Evolutionary conservation across 2,797 vertebrate genomes (phyloP).

Genomic region (Mormyrops boulengeri): DNA sequence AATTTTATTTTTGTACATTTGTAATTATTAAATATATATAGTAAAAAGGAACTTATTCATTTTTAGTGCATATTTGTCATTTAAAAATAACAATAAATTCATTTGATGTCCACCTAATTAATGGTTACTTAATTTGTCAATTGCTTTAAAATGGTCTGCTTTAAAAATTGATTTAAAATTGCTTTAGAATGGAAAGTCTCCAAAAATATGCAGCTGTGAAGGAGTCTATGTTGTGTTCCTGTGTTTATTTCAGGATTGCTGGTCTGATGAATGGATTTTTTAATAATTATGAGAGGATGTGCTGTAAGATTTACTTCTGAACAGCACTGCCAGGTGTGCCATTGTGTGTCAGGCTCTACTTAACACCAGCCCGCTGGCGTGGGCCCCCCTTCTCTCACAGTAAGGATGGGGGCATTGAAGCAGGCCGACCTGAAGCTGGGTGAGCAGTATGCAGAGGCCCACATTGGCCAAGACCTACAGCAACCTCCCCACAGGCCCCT

Average conservation of each 20-base stretch:
- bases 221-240: neutral
- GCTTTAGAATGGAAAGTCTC: neutral
- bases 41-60: neutral
- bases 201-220: neutral
- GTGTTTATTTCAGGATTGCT: neutral
- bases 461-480: neutral
- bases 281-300: constrained; percentile 51
- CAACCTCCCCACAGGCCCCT: neutral
- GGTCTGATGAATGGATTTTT: neutral
- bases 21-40: neutral
- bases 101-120: neutral
- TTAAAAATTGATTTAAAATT: neutral
- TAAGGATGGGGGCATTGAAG: neutral
- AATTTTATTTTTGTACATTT: neutral
- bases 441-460: neutral
- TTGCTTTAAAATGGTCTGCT: neutral
- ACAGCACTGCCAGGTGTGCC: constrained; percentile 72
- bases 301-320: constrained; percentile 60
- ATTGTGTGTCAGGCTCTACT: constrained; percentile 56
- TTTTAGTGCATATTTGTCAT: neutral
- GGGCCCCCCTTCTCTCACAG: neutral
- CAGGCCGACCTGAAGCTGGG: neutral
- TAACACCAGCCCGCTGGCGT: constrained; percentile 21
- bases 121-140: neutral
- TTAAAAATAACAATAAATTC: neutral